Evolutionary conservation across 1,140 invertebrate genomes (phyloP), one percentile per base, ranked within the genome.

Genomic region (Pachyrhynchus sulphureomaculatus): DNA sequence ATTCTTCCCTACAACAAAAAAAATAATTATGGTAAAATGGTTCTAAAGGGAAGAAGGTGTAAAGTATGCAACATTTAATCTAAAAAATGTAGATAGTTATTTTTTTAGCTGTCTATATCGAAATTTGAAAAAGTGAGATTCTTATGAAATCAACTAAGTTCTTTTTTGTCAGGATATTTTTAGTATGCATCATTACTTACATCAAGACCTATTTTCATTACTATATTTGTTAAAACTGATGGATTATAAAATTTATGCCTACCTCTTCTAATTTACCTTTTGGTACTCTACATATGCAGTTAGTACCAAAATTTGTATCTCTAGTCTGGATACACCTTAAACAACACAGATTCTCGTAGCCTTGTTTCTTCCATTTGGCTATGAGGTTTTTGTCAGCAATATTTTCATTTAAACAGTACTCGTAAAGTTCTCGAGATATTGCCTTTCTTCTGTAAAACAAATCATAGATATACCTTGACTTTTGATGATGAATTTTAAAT

Each of bases 361-460:
- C 98, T 66, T 95, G 92, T 78, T 99, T 99, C 76, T 99, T 99
- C 98, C 98, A 99, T 76, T 99, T 99, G 0, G 98, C 98, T 70
- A 99, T 99, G 1, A 99, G 79, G 75, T 98, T 98, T 62, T 88
- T 89, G 76, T 99, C 97, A 0, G 97, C 97, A 62, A 99, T 96
- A 73, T 96, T 96, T 77, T 99, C 95, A 69, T 95, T 93, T 0
- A 99, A 71, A 69, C 96, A 99, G 73, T 95, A 99, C 51, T 99
- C 95, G 74, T 99, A 99, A 0, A 99, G 76, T 77, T 99, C 96
- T 81, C 90, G 86, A 71, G 91, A 96, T 37, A 99, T 99, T 18
- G 95, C 95, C 82, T 98, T 98, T 37, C 96, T 81, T 72, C 96
- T 85, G 75, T 98, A 97, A 77, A 90, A 99, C 20, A 99, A 77